Evolutionary conservation across 2,888 invertebrate genomes (phyloP), one percentile per base, ranked within the genome.

Genomic region (Agapostemon virescens): DNA sequence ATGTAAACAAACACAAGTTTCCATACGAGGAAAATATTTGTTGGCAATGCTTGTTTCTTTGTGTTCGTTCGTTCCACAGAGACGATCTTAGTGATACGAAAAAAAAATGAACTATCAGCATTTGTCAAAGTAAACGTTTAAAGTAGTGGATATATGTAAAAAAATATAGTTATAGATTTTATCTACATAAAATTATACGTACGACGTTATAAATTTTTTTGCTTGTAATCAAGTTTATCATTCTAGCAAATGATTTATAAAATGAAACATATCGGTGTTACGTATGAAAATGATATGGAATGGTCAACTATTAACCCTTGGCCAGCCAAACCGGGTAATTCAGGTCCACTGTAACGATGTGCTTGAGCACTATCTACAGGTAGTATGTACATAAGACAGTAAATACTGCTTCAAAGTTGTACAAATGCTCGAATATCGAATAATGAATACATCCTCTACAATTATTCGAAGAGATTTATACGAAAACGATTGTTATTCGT

Each of bases 291-390:
- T 70, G 38, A 23, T 26, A 38, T 36, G 74, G 52, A 79, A 74
- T 67, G 70, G 45, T 74, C 67, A 13, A 55, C 36, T 30, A 67
- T 78, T 23, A 63, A n/a, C n/a, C n/a, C n/a, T n/a, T n/a, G n/a
- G n/a, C n/a, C n/a, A n/a, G n/a, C n/a, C n/a, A n/a, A n/a, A n/a
- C n/a, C n/a, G n/a, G n/a, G n/a, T n/a, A n/a, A n/a, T n/a, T n/a
- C n/a, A n/a, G n/a, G n/a, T n/a, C n/a, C n/a, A n/a, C n/a, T n/a
- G n/a, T n/a, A n/a, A n/a, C n/a, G n/a, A n/a, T n/a, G n/a, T n/a
- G n/a, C n/a, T n/a, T n/a, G n/a, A n/a, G n/a, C n/a, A n/a, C n/a
- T n/a, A n/a, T n/a, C n/a, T n/a, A n/a, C n/a, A n/a, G n/a, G n/a
- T n/a, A n/a, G n/a, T n/a, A n/a, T n/a, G n/a, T n/a, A n/a, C n/a